These are phyloP conservation scores for Hemicordylus capensis DNA, from an alignment of 2,113 vertebrate species.

Conservation along the genomic window DNA sequence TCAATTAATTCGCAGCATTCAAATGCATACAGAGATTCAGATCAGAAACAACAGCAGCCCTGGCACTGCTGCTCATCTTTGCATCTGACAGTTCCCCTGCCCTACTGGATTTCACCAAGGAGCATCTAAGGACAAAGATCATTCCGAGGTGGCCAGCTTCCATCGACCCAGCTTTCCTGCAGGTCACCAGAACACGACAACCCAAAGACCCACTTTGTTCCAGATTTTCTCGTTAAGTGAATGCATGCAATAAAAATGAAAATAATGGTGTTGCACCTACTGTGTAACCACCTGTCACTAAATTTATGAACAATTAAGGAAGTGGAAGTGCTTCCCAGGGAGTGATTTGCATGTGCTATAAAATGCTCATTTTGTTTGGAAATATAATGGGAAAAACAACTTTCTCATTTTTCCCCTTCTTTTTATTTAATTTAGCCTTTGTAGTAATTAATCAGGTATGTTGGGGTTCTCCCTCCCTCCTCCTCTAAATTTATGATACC, in stretches of 20 bases:
- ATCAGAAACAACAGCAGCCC: not conserved
- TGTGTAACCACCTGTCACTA: slow-evolving; percentile 81
- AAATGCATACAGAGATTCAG: not conserved
- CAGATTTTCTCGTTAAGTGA: slow-evolving; percentile 61
- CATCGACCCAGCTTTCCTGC: not conserved
- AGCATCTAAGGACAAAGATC: not conserved
- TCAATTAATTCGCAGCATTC: not conserved
- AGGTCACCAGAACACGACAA: not conserved
- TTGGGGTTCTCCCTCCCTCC: not conserved
- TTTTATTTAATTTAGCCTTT: slow-evolving; percentile 49
- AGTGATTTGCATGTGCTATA: slow-evolving; percentile 73
- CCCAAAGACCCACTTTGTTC: slow-evolving; percentile 23
- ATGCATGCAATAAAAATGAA: slow-evolving; percentile 69
- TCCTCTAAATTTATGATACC: slow-evolving; percentile 28
- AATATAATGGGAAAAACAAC: slow-evolving; percentile 72
- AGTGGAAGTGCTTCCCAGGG: slow-evolving; percentile 78
- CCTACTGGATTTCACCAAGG: not conserved
- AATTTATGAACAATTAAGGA: slow-evolving; percentile 85
- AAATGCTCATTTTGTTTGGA: slow-evolving; percentile 69
- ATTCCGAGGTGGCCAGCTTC: not conserved
- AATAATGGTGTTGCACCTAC: slow-evolving; percentile 72
- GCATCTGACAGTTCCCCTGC: too few species aligned
- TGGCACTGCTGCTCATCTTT: not conserved
- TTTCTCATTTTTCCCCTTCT: slow-evolving; percentile 28
- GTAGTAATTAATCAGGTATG: slow-evolving; percentile 68